Conservation (phyloP, 2,888 invertebrate species). For the Spilarctia lutea region DNA sequence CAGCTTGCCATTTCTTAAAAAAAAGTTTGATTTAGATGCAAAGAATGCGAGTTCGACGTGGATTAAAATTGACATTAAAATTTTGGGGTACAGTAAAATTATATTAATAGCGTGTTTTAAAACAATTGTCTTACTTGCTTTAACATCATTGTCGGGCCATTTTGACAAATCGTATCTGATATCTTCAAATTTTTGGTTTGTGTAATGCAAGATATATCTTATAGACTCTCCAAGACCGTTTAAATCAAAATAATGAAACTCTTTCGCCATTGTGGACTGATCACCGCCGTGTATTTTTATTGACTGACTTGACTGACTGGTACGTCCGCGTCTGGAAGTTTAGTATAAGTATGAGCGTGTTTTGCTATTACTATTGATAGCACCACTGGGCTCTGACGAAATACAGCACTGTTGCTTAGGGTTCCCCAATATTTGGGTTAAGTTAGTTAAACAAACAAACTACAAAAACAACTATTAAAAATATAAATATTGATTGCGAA, state of each 20-base stretch:
- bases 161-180: slow-evolving; percentile 57
- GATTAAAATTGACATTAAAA: too few species aligned
- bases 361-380: too few species aligned
- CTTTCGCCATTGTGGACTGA: slow-evolving; percentile 55
- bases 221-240: slow-evolving; percentile 71
- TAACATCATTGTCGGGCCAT: slow-evolving; percentile 68
- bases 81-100: too few species aligned
- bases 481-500: too few species aligned
- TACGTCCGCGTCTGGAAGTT: background rate
- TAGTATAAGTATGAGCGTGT: background rate
- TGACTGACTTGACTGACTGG: background rate
- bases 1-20: background rate
- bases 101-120: too few species aligned
- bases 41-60: too few species aligned
- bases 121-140: slow-evolving; percentile 74
- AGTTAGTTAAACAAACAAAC: too few species aligned
- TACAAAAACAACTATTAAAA: too few species aligned
- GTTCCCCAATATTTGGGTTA: background rate
- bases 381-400: too few species aligned
- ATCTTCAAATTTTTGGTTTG: slow-evolving; percentile 74
- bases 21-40: slow-evolving; percentile 34
- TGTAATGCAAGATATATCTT: slow-evolving; percentile 73
- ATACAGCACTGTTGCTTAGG: too few species aligned
- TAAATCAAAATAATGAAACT: slow-evolving; percentile 66
- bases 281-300: background rate